Evolutionary conservation across 2,888 invertebrate genomes (phyloP).

Genomic region (Apamea anceps): DNA sequence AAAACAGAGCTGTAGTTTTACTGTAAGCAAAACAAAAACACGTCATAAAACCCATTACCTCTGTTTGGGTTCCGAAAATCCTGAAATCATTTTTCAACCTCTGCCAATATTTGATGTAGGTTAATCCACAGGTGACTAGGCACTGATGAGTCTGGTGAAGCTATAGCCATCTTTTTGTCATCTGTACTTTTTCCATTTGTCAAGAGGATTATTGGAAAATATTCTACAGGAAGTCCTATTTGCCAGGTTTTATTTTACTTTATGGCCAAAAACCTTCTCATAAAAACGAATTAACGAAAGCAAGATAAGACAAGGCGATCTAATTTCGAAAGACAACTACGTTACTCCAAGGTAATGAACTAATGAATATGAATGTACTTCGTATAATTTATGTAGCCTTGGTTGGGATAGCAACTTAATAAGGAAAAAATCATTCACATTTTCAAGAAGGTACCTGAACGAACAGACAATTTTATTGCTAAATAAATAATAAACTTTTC

Average conservation of each 20-base stretch:
- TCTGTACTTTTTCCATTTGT: no score
- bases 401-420: conserved; percentile 10
- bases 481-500: background rate
- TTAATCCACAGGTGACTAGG: conserved; percentile 47
- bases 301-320: conserved; percentile 28
- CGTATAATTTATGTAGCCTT: conserved; percentile 15
- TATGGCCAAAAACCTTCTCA: background rate
- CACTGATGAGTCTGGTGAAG: conserved; percentile 1
- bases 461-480: background rate
- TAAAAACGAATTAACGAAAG: conserved; percentile 37
- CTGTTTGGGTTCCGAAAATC: background rate
- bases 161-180: background rate
- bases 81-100: conserved; percentile 42
- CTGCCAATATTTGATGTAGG: conserved; percentile 50
- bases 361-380: conserved; percentile 45
- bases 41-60: background rate
- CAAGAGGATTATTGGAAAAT: background rate
- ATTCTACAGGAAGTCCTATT: background rate
- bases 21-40: background rate
- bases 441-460: background rate
- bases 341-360: conserved; percentile 36
- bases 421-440: background rate
- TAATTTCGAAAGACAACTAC: conserved; percentile 37
- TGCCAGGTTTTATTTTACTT: background rate
- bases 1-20: background rate